Evolutionary conservation across 2,888 invertebrate species (phyloP), one percentile per base, ranked within the genome.

Genomic region (Arenicola marina): DNA sequence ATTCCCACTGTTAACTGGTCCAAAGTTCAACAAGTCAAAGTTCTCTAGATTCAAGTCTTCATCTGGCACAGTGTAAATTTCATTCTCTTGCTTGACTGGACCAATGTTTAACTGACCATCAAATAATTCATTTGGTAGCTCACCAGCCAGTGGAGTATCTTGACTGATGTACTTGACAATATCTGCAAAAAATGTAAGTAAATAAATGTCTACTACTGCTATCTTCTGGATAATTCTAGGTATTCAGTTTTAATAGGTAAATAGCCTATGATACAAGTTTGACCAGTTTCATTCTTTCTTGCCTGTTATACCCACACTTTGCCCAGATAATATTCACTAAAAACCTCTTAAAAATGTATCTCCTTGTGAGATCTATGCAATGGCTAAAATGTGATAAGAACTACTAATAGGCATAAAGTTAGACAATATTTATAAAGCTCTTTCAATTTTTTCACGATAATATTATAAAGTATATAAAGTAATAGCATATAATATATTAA

Each of bases 31-130:
- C 7, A 53, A 7, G 15, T 31, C 31, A 32, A 53, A 32, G 31
- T 53, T 53, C 31, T 32, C 29, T 32, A n/a, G 18, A 21, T 7
- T 7, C 15, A 24, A 24, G 48, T n/a, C 18, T 7, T 48, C 48
- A 48, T 48, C 48, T 11, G 15, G 18, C 7, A 24, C 48, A n/a
- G 7, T 24, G 15, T n/a, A 7, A 21, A 24, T n/a, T 7, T 31
- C 32, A 28, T 28, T 15, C 33, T 53, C 53, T 32, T 53, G 53
- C 24, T 53, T 53, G 11, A 53, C 53, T 28, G 31, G 31, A 28
- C 28, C 48, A 48, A 11, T 28, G 15, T 29, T 28, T 11, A 53
- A 18, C 33, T 28, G 32, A 7, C 32, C 53, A 24, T 32, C 32
- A 32, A 53, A 53, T 32, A 53, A 24, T 11, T 53, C 53, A 31